These are phyloP conservation scores for Ectemnius continuus DNA, from an alignment of 2,888 invertebrate genomes.

Conservation along the genomic window DNA sequence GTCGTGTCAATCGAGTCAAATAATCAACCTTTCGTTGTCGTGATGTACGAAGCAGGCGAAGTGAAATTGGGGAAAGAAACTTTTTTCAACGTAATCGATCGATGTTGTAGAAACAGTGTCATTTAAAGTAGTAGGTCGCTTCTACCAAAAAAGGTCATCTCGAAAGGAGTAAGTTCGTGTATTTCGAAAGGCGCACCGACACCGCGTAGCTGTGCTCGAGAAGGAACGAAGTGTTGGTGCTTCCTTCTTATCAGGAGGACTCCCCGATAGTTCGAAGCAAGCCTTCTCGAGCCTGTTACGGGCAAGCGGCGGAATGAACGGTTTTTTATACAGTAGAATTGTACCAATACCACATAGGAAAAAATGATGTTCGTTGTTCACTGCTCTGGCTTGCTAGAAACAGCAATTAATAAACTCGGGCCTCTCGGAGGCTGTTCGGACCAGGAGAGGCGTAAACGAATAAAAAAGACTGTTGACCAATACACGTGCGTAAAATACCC, in stretches of 20 bases:
- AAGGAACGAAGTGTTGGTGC: background rate
- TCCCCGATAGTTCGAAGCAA: background rate
- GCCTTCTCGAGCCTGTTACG: conserved; percentile 37
- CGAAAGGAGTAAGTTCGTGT: conserved; percentile 33
- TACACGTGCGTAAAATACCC: conserved; percentile 45
- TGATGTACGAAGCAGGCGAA: conserved; percentile 56
- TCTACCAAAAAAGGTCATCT: conserved; percentile 59
- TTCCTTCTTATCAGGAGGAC: conserved; percentile 2
- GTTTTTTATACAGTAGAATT: conserved; percentile 73
- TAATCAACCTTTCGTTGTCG: conserved; percentile 57
- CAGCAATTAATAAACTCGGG: conserved; percentile 64
- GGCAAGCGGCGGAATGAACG: conserved; percentile 29
- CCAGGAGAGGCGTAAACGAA: conserved; percentile 43
- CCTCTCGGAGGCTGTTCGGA: conserved; percentile 65
- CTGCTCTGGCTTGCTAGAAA: conserved; percentile 73
- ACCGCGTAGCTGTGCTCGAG: conserved; percentile 22
- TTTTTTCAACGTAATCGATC: conserved; percentile 70
- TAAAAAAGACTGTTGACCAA: conserved; percentile 47
- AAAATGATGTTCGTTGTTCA: conserved; percentile 70
- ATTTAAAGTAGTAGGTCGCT: conserved; percentile 72
- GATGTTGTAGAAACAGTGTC: conserved; percentile 73
- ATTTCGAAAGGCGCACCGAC: conserved; percentile 44
- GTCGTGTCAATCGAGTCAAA: conserved; percentile 55
- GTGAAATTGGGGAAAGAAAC: conserved; percentile 55
- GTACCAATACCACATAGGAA: conserved; percentile 70